Conservation (phyloP, 64 coral and sea anemone species). For the Platygyra sinensis region DNA sequence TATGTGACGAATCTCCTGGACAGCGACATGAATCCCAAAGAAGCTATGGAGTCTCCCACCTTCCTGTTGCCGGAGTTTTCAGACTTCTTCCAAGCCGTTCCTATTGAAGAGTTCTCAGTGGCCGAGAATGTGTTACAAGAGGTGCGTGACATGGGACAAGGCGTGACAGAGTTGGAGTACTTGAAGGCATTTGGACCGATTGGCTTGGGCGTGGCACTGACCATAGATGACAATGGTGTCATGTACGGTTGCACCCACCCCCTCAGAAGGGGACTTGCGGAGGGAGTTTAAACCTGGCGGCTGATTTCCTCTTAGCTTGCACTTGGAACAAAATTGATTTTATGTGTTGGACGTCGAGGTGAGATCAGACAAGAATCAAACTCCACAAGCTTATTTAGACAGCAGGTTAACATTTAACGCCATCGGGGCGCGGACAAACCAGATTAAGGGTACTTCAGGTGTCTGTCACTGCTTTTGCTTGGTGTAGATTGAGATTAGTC, state of each 20-base stretch:
- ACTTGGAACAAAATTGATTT: not conserved
- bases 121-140: slow-evolving; percentile 48
- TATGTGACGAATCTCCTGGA: slow-evolving; percentile 66
- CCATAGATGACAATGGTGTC: slow-evolving; percentile 60
- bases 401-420: no score
- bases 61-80: slow-evolving; percentile 54
- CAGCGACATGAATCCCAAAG: slow-evolving; percentile 66
- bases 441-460: no score
- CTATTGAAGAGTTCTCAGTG: slow-evolving; percentile 60
- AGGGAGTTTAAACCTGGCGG: slow-evolving; percentile 30
- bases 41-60: slow-evolving; percentile 69
- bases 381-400: not conserved
- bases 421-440: no score
- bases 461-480: no score
- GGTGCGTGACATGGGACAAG: slow-evolving; percentile 67
- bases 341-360: not conserved
- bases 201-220: slow-evolving; percentile 68
- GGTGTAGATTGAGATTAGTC: no score
- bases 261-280: slow-evolving; percentile 60
- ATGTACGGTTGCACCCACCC: slow-evolving; percentile 76
- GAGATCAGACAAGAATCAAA: not conserved
- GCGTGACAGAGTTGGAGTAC: slow-evolving; percentile 71
- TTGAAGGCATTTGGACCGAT: slow-evolving; percentile 30
- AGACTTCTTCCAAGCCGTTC: slow-evolving; percentile 70
- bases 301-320: not conserved